A percentile compares a stretch with the other conserved stretches of the same genome.
phyloP scores from a whole-genome alignment of 2,888 invertebrate genomes.

The Drosophila neonasuta region DNA sequence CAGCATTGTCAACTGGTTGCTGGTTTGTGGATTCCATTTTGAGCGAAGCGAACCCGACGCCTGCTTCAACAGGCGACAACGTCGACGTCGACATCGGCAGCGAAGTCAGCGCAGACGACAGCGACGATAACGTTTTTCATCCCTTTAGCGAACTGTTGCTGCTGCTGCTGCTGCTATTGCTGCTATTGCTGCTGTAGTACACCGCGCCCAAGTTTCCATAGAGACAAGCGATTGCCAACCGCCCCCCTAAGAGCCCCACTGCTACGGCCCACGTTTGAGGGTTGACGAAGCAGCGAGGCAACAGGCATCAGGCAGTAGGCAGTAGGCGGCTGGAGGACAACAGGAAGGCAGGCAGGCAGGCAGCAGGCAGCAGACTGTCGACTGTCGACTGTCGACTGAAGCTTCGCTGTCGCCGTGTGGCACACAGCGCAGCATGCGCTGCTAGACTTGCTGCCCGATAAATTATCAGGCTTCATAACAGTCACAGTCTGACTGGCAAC shows the following conservation, averaged over 20 bases:
- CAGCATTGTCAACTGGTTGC: constrained; percentile 59
- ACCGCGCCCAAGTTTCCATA: constrained; percentile 78
- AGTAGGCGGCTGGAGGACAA: too few relatives aligned
- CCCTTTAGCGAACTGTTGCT: constrained; percentile 68
- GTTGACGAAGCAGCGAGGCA: constrained; percentile 38
- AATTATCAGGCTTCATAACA: constrained; percentile 79
- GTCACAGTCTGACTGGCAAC: constrained; percentile 75
- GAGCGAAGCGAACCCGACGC: constrained; percentile 42
- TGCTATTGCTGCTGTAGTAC: constrained; percentile 17
- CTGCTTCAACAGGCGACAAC: constrained; percentile 66
- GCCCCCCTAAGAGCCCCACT: neutral
- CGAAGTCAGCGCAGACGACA: constrained; percentile 9
- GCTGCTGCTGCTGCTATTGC: neutral
- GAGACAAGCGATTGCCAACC: constrained; percentile 45
- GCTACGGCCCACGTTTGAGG: constrained; percentile 22
- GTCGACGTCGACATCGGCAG: constrained; percentile 21
- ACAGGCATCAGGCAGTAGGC: constrained; percentile 21
- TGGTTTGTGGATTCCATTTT: constrained; percentile 58
- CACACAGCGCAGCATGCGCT: constrained; percentile 55
- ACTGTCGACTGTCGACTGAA: constrained; percentile 15
- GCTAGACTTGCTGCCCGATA: constrained; percentile 80
- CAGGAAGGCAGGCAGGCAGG: too few relatives aligned
- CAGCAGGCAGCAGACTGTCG: constrained; percentile 32
- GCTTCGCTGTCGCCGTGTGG: constrained; percentile 35
- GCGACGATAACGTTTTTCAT: constrained; percentile 57